These are phyloP conservation scores for Brachypodius melanocephalos DNA, from an alignment of 2,113 vertebrate species.

Conservation along the genomic window DNA sequence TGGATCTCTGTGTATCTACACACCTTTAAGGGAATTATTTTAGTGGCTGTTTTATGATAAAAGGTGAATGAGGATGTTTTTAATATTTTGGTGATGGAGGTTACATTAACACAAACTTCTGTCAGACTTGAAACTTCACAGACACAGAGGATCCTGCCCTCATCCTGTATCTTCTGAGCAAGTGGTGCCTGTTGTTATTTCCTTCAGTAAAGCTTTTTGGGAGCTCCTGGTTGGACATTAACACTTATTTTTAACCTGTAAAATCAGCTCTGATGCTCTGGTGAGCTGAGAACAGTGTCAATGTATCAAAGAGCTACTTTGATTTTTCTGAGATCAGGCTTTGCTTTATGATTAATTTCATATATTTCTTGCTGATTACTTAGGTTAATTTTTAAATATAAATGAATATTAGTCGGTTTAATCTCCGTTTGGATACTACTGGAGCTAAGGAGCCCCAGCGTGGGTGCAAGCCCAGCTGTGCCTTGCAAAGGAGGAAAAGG, in stretches of 20 bases:
- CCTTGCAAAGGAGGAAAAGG: background rate
- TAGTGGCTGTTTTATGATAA: background rate
- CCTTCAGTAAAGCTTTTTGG: background rate
- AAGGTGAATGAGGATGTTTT: background rate
- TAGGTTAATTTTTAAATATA: background rate
- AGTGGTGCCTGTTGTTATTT: background rate
- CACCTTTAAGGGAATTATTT: background rate
- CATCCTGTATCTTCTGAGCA: background rate
- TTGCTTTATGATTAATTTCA: background rate
- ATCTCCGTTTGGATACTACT: background rate
- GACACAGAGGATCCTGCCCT: background rate
- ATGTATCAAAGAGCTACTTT: background rate
- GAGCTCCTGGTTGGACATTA: background rate
- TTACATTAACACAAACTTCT: background rate
- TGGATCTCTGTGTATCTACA: background rate
- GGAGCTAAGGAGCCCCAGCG: background rate
- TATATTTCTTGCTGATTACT: background rate
- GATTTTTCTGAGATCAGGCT: background rate
- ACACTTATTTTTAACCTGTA: background rate
- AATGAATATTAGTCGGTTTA: background rate
- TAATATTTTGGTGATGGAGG: background rate
- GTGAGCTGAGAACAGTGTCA: background rate
- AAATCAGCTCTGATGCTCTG: background rate
- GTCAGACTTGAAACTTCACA: too few relatives aligned
- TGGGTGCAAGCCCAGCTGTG: background rate